phyloP scores from a whole-genome alignment of 2,888 invertebrate species.

The Drosophila paracracens region DNA sequence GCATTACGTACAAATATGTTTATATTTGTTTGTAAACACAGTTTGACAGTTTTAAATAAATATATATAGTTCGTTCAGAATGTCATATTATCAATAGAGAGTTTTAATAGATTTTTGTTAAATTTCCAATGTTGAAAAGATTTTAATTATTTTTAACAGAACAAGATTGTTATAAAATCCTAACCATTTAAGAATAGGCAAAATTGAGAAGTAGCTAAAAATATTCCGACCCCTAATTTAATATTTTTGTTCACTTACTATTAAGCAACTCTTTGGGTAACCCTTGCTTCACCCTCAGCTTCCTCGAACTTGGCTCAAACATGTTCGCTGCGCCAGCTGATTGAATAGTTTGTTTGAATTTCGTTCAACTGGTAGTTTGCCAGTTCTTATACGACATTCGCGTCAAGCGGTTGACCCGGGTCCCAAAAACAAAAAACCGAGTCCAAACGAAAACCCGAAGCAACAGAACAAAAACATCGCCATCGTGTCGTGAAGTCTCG shows the following conservation, averaged over 20 bases:
- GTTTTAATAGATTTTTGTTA: not conserved
- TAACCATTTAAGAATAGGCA: not conserved
- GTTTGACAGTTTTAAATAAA: not conserved
- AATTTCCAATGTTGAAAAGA: not conserved
- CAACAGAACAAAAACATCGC: conserved; percentile 9
- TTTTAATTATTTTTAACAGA: not conserved
- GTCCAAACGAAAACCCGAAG: conserved; percentile 18
- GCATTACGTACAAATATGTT: no score
- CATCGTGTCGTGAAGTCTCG: conserved; percentile 3
- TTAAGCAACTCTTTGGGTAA: not conserved
- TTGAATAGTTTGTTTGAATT: conserved; percentile 60
- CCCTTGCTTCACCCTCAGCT: conserved; percentile 40
- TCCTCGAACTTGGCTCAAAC: conserved; percentile 58
- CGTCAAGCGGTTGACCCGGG: conserved; percentile 62
- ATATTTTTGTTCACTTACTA: not conserved
- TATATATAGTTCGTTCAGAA: not conserved
- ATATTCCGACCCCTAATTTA: not conserved
- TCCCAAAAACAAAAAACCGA: conserved; percentile 23
- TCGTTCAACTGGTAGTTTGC: conserved; percentile 52
- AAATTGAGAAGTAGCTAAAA: not conserved
- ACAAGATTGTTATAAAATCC: accelerated
- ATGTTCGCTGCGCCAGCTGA: conserved; percentile 58
- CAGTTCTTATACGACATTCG: conserved; percentile 75
- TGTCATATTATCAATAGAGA: not conserved
- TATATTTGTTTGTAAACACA: not conserved